Percentiles rank a stretch among this genome's conserved stretches.
phyloP scores from a whole-genome alignment of 2,888 invertebrate genomes.

The Fissipunctia ypsillon region DNA sequence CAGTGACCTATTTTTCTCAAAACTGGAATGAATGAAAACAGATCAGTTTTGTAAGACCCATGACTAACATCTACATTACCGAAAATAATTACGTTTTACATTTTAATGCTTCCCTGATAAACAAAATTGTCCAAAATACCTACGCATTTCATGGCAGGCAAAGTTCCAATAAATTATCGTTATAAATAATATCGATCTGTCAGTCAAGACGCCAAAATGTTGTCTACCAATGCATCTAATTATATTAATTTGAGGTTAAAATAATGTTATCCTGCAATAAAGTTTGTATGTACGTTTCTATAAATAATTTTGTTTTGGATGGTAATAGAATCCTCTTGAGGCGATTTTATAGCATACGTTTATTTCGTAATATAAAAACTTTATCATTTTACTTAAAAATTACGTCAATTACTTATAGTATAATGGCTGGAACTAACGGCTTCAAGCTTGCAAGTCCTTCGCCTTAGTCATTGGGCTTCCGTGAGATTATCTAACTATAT shows the following conservation, averaged over 20 bases:
- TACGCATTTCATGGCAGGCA: constrained; percentile 55
- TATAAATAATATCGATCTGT: constrained; percentile 58
- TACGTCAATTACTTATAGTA: not conserved
- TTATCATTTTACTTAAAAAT: not conserved
- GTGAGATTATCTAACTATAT: not conserved
- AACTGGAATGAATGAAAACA: constrained; percentile 13
- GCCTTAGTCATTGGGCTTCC: not conserved
- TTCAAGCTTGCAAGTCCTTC: not conserved
- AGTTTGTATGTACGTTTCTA: constrained; percentile 6
- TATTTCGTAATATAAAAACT: not conserved
- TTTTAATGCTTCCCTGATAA: constrained; percentile 60
- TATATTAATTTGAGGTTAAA: constrained; percentile 30
- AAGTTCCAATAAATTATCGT: constrained; percentile 60
- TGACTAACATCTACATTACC: constrained; percentile 54
- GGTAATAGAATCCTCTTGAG: constrained; percentile 11
- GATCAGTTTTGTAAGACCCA: constrained; percentile 38
- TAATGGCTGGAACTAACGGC: not conserved
- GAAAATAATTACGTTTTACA: constrained; percentile 52
- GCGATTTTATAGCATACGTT: not conserved
- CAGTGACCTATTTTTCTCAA: not conserved
- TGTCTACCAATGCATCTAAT: constrained; percentile 51
- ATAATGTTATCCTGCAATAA: constrained; percentile 21
- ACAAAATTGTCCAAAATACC: constrained; percentile 54
- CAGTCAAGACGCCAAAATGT: constrained; percentile 56
- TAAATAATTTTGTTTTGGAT: constrained; percentile 28